Evolutionary conservation across 2,113 vertebrate genomes (phyloP), one percentile per base, ranked within the genome.

Genomic region (Channa argus): DNA sequence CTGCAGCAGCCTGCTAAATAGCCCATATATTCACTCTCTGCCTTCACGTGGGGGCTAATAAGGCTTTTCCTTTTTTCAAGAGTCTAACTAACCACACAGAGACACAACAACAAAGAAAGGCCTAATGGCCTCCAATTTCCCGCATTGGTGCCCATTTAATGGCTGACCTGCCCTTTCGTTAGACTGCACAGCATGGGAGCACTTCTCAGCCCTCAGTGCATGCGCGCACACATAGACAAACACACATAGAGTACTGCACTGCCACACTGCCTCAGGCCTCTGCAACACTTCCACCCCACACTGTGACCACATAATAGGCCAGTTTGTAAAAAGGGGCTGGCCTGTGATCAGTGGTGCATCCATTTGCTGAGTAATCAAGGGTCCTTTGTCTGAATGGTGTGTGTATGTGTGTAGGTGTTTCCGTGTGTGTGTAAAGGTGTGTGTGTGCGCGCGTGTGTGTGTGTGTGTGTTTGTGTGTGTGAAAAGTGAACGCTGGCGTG

Each of bases 121-220:
- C 85, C 89, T 92, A 93, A 94, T 93, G 90, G 90, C 92, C 89
- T 92, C 91, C 92, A 90, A 90, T 93, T 93, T 93, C 89, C 85
- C 91, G 87, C 91, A 93, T 94, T 94, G 94, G 91, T 88, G 87
- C 90, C 88, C 86, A 88, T 93, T 94, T 93, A 94, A 94, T 91
- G 85, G 88, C 85, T 82, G 87, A 81, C 85, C 92, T 93, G 91
- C 89, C 91, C 91, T 88, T 86, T 93, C 87, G 85, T 94, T 93
- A 93, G 79, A 82, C 82, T 34, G 83, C 89, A 52, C 90, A 88
- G 89, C 89, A 89, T 91, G 91, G 85, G 80, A 84, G 86, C 80
- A 86, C 85, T 90, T 91, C 80, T 88, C 80, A 83, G 74, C 74
- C 74, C 73, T 50, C n/a, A 56, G 6, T 45, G n/a, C 60, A 72